Evolutionary conservation across 2,797 vertebrate genomes (phyloP), one percentile per base, ranked within the genome.

Genomic region (Dryobates pubescens): DNA sequence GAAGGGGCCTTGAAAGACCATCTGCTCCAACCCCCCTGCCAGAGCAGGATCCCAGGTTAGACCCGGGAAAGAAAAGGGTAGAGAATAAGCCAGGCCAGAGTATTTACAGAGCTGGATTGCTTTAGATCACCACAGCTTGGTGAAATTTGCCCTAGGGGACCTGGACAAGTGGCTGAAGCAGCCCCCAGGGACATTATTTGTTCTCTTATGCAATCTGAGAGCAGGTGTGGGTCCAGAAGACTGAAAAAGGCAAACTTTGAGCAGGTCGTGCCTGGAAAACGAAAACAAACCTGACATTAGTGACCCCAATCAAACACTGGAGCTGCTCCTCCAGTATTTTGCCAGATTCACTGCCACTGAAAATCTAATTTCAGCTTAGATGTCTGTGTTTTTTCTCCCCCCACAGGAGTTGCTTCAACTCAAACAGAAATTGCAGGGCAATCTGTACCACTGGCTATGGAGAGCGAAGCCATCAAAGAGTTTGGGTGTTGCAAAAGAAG

Each of bases 201-300:
- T 61, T 88, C 51, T 63, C 57, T 90, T 92, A 65, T 49, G 80
- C 29, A 69, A 69, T 49, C 58, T 72, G 53, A 84, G 17, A 77
- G 15, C 18, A 77, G 36, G 26, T 92, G 15, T 80, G 69, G 49
- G 56, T 80, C 43, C 67, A 85, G 82, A 87, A 87, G 26, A 87
- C 23, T 62, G 23, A 75, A 89, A 88, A 92, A 92, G 13, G 5
- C 45, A 91, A 86, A 80, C 41, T 90, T 84, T 77, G 68, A 93
- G 74, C 36, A 7, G 71, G 34, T 68, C 84, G 41, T 80, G 86
- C 26, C 65, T 91, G 49, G 34, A 79, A 86, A 88, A 87, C 57
- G 5, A 80, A 91, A 88, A 67, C 54, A 79, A 86, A 79, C 67
- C 78, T 59, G 22, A 68, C 3, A 3, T 4, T 69, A 68, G 24